A percentile compares a stretch with the other conserved stretches of the same genome.
These are phyloP conservation scores for Synanthedon tipuliformis DNA, from an alignment of 2,888 invertebrate species.

Conservation along the genomic window DNA sequence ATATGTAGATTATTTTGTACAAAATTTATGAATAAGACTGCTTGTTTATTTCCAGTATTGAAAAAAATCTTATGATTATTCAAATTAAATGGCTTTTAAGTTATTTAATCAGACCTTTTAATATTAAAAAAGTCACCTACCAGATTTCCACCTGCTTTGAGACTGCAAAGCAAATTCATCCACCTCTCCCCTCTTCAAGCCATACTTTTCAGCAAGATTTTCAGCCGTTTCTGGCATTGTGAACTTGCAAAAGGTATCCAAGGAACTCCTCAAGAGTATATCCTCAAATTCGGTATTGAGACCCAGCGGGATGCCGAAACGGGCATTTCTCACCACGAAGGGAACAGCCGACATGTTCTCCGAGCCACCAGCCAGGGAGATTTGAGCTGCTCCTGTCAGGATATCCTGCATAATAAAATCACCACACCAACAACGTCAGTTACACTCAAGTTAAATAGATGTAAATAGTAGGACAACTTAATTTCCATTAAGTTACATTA, in stretches of 20 bases:
- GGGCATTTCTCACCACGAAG: slow-evolving; percentile 82
- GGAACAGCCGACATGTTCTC: slow-evolving; percentile 96
- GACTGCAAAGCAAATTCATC: slow-evolving; percentile 87
- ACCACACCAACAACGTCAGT: no score
- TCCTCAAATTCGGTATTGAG: slow-evolving; percentile 83
- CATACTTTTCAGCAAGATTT: slow-evolving; percentile 80
- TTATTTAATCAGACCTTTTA: no score
- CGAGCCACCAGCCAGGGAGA: slow-evolving; percentile 89
- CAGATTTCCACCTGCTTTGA: slow-evolving; percentile 85
- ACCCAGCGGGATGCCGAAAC: slow-evolving; percentile 90
- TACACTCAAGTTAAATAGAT: no score
- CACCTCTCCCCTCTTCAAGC: slow-evolving; percentile 78
- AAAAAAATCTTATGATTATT: no score
- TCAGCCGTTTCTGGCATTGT: slow-evolving; percentile 94
- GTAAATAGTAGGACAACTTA: no score
- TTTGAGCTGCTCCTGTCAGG: slow-evolving; percentile 79
- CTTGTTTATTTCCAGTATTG: no score
- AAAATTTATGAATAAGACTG: no score
- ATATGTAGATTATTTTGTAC: no score
- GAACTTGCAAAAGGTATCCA: slow-evolving; percentile 82
- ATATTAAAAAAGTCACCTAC: slow-evolving; percentile 20
- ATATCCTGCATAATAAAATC: slow-evolving; percentile 76
- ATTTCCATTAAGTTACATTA: no score
- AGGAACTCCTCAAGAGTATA: slow-evolving; percentile 50
- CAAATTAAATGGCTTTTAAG: no score